phyloP scores from a whole-genome alignment of 23 tunicate species.

The Phallusia fumigata region DNA sequence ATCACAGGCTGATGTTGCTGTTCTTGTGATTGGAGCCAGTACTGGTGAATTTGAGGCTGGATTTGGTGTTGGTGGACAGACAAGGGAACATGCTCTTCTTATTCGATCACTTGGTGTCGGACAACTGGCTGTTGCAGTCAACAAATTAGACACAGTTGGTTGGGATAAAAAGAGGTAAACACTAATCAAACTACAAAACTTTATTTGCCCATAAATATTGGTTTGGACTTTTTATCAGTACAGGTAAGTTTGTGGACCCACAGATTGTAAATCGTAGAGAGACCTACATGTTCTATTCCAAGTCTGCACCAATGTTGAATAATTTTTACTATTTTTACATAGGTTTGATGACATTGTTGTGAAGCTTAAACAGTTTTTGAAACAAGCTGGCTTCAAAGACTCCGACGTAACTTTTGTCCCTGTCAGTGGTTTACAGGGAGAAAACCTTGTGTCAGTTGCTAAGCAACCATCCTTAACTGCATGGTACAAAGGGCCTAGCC shows the following conservation, averaged over 20 bases:
- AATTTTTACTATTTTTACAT: background rate
- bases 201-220: background rate
- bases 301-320: too few species aligned
- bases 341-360: slow-evolving; percentile 74
- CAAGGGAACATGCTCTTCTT: slow-evolving; percentile 86
- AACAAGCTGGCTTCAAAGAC: slow-evolving; percentile 86
- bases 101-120: slow-evolving; percentile 90
- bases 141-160: slow-evolving; percentile 80
- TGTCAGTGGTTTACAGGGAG: slow-evolving; percentile 84
- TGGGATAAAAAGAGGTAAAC: slow-evolving; percentile 71
- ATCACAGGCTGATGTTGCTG: slow-evolving; percentile 94
- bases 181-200: background rate
- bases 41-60: slow-evolving; percentile 98
- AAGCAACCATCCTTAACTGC: slow-evolving; percentile 32
- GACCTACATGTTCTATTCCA: too few species aligned
- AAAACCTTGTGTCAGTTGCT: slow-evolving; percentile 51
- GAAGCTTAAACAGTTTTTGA: slow-evolving; percentile 52
- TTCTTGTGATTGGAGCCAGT: slow-evolving; percentile 88
- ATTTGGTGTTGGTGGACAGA: slow-evolving; percentile 94
- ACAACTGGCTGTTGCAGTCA: slow-evolving; percentile 93
- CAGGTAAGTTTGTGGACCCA: too few species aligned
- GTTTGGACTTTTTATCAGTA: background rate
- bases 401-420: slow-evolving; percentile 78
- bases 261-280: too few species aligned
- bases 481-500: slow-evolving; percentile 86